Evolutionary conservation across 2,797 vertebrate species (phyloP), one percentile per base, ranked within the genome.

Genomic region (Gastrophryne carolinensis): DNA sequence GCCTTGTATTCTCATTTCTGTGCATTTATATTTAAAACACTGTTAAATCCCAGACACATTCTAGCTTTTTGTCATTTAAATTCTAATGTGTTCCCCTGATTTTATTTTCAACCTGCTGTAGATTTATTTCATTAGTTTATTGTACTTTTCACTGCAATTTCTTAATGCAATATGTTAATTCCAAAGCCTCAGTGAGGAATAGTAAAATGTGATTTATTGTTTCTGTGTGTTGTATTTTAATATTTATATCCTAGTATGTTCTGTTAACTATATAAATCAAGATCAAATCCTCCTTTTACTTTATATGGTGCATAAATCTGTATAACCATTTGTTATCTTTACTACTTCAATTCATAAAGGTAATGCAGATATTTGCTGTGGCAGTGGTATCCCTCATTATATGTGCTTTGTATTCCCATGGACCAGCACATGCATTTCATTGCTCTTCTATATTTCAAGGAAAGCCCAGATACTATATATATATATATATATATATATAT

Each of bases 31-130:
- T 54, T 37, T 54, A 21, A 66, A 50, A 52, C 15, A 11, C 12
- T 3, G 15, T 11, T 7, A 5, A 24, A 32, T 17, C 30, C 4
- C 19, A 27, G 13, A n/a, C 54, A 37, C 27, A 12, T 4, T 67
- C n/a, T 21, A 53, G 34, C 49, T 39, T 67, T 35, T 53, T 54
- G 52, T 67, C 64, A 26, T 67, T 67, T 54, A 27, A 53, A 67
- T 27, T 67, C 32, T 26, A 67, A 53, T 53, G 30, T 52, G 15
- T 49, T 39, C 10, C 32, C 27, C 30, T 53, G 26, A 21, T 15
- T 53, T 67, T 56, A 56, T 56, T 27, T 68, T 4, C 24, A 15
- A 35, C 9, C 15, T 11, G 34, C 32, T 68, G 50, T 17, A 68
- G n/a, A 54, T 54, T 53, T 67, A 54, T 54, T 53, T 49, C 17